phyloP scores from a whole-genome alignment of 2,797 vertebrate species.

The Microctenopoma lineatum region DNA sequence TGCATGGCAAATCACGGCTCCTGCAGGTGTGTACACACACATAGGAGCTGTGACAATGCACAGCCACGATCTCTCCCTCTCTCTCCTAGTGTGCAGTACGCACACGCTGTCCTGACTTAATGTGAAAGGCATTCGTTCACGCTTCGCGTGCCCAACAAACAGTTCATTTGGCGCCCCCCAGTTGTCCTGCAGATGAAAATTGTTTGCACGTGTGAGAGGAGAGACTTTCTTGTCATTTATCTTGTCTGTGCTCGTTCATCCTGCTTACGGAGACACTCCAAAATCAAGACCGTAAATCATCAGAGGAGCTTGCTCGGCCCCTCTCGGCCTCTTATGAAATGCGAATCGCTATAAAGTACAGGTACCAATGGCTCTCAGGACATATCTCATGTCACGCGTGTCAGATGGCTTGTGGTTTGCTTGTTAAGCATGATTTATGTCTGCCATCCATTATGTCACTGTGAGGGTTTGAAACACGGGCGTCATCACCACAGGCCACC shows the following conservation, averaged over 20 bases:
- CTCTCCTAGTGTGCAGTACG: background rate
- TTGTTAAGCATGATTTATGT: conserved; percentile 38
- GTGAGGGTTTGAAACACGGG: conserved; percentile 4
- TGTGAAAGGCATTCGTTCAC: conserved; percentile 72
- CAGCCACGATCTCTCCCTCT: background rate
- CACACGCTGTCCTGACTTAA: conserved; percentile 60
- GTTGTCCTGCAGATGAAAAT: conserved; percentile 62
- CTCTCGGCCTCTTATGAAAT: conserved; percentile 21
- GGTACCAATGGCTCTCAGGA: conserved; percentile 6
- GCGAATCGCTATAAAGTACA: conserved; percentile 17
- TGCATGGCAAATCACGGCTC: conserved; percentile 52
- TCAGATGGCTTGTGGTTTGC: conserved; percentile 14
- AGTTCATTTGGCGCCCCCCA: conserved; percentile 62
- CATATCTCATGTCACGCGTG: background rate
- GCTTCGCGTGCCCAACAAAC: conserved; percentile 66
- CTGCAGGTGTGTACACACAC: conserved; percentile 37
- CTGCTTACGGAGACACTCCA: conserved; percentile 44
- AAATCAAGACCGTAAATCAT: conserved; percentile 45
- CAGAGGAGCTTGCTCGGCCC: conserved; percentile 16
- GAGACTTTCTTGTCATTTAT: conserved; percentile 60
- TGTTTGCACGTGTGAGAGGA: conserved; percentile 73
- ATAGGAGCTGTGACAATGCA: conserved; percentile 21
- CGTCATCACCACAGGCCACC: background rate
- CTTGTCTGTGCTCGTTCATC: conserved; percentile 59
- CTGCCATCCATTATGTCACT: conserved; percentile 10